Evolutionary conservation across 2,797 vertebrate species (phyloP).

Genomic region (Chelmon rostratus): DNA sequence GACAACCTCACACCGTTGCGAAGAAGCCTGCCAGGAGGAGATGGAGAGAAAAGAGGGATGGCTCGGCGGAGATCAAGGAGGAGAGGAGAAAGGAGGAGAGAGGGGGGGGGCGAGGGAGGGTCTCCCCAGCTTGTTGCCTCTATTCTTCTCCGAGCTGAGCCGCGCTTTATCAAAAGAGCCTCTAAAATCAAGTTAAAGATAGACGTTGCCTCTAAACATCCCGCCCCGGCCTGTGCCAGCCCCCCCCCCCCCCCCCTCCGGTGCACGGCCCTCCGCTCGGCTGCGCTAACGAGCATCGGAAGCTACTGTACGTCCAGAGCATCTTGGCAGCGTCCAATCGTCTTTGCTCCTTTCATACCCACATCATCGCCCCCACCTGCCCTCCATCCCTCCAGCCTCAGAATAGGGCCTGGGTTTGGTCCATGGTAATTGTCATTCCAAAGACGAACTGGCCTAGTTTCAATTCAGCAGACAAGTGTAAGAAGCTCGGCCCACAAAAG

Average conservation of each 20-base stretch:
- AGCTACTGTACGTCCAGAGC: slow-evolving; percentile 86
- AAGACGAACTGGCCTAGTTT: slow-evolving; percentile 94
- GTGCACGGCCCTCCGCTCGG: slow-evolving; percentile 62
- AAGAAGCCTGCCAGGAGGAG: slow-evolving; percentile 69
- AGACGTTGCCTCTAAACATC: slow-evolving; percentile 81
- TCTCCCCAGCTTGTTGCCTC: slow-evolving; percentile 76
- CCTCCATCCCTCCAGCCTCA: slow-evolving; percentile 66
- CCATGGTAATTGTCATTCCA: slow-evolving; percentile 94
- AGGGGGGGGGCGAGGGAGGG: slow-evolving; percentile 48
- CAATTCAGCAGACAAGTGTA: slow-evolving; percentile 85
- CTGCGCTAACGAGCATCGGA: slow-evolving; percentile 91
- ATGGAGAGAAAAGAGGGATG: slow-evolving; percentile 61
- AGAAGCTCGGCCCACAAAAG: slow-evolving; percentile 66
- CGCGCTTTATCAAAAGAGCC: slow-evolving; percentile 75
- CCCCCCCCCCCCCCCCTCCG: slow-evolving; percentile 52
- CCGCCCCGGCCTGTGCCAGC: slow-evolving; percentile 73
- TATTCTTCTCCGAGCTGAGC: slow-evolving; percentile 72
- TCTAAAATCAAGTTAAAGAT: slow-evolving; percentile 81
- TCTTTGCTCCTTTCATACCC: slow-evolving; percentile 83
- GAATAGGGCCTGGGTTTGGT: slow-evolving; percentile 82
- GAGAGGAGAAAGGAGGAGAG: slow-evolving; percentile 40
- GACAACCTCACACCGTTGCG: slow-evolving; percentile 78
- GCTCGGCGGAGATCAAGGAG: slow-evolving; percentile 69
- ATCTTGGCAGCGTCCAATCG: slow-evolving; percentile 78
- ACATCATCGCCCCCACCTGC: slow-evolving; percentile 48